Percentiles rank a stretch among this genome's conserved stretches.
These are phyloP conservation scores for Lepidocolaptes lacrymiger DNA, from an alignment of 2,797 vertebrate genomes.

Conservation along the genomic window DNA sequence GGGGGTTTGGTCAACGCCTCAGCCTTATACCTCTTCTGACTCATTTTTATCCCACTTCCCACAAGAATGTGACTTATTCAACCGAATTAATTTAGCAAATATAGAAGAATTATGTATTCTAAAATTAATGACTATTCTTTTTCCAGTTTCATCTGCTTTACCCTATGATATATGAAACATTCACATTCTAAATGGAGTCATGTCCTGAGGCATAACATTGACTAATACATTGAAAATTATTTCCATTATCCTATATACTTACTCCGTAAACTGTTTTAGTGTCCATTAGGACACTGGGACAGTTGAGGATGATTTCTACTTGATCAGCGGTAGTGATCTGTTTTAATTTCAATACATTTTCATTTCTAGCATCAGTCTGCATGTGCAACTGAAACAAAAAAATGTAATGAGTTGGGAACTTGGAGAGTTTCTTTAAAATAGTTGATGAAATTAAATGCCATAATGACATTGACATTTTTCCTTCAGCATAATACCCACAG, in stretches of 20 bases:
- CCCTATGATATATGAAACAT: background rate
- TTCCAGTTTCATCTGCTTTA: background rate
- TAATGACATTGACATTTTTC: background rate
- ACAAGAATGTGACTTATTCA: background rate
- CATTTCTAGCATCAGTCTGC: background rate
- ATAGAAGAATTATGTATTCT: background rate
- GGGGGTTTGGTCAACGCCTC: background rate
- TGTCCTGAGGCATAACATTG: background rate
- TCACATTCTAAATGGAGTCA: background rate
- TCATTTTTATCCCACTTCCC: background rate
- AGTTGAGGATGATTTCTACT: background rate
- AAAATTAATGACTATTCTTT: background rate
- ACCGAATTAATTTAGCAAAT: background rate
- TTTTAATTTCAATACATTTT: background rate
- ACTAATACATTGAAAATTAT: background rate
- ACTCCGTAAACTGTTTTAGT: background rate
- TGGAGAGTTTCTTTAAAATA: background rate
- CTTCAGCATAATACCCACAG: background rate
- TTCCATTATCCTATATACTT: background rate
- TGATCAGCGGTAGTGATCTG: background rate
- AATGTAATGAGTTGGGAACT: background rate
- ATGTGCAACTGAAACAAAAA: background rate
- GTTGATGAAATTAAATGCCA: background rate
- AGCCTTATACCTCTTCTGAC: background rate
- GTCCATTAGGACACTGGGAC: background rate